Percentiles rank a stretch among this genome's conserved stretches.
Evolutionary conservation across 2,888 invertebrate species (phyloP).

Genomic region (Xestobium rufovillosum): DNA sequence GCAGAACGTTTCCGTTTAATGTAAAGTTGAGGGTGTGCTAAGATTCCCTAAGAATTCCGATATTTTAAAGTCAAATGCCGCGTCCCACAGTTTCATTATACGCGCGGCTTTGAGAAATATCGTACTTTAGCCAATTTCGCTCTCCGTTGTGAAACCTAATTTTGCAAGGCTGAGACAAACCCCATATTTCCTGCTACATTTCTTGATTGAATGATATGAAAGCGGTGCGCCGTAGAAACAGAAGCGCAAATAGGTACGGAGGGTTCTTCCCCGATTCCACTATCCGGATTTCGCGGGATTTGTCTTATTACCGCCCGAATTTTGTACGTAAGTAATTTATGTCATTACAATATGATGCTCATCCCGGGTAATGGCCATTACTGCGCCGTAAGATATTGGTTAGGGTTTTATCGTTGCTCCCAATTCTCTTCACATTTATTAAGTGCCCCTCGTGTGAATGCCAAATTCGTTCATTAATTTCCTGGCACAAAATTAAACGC

Average conservation of each 20-base stretch:
- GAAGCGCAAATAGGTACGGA: no score
- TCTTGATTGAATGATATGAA: constrained; percentile 38
- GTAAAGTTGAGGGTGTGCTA: constrained; percentile 27
- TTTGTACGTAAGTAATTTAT: no score
- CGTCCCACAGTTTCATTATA: constrained; percentile 38
- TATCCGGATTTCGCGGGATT: constrained; percentile 19
- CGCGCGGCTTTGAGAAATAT: constrained; percentile 38
- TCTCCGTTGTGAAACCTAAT: constrained; percentile 38
- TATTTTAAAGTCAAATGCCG: constrained; percentile 41
- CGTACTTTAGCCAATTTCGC: constrained; percentile 38
- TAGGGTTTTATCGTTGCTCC: no score
- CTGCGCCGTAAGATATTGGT: no score
- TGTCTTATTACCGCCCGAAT: constrained; percentile 22
- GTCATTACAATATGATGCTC: no score
- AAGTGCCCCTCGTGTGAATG: no score
- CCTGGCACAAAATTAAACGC: no score
- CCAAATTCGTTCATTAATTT: no score
- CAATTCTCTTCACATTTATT: no score
- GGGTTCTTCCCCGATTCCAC: constrained; percentile 8
- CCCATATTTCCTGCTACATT: constrained; percentile 41
- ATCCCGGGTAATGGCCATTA: no score
- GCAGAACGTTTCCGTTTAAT: no score
- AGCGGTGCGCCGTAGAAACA: constrained; percentile 15
- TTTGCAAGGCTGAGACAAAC: constrained; percentile 39
- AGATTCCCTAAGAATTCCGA: constrained; percentile 32